A percentile compares a stretch with the other conserved stretches of the same genome.
phyloP scores from a whole-genome alignment of 2,797 vertebrate genomes.

The Poeciliopsis gracilis region DNA sequence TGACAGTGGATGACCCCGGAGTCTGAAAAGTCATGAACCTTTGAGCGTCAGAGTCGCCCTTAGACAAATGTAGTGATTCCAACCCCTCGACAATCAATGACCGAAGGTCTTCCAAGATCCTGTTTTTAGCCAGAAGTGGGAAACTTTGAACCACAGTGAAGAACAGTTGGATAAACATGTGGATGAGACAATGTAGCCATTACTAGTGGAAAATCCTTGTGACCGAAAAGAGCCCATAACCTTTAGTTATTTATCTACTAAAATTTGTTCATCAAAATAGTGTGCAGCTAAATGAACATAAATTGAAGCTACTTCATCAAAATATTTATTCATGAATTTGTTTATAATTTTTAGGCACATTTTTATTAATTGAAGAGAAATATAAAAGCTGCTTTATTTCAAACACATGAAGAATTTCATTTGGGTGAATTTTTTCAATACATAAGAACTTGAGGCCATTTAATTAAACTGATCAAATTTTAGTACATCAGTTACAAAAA shows the following conservation, averaged over 20 bases:
- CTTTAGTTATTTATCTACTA: neutral
- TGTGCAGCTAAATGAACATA: neutral
- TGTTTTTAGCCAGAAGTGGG: too few relatives aligned
- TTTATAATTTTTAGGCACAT: neutral
- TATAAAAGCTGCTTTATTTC: neutral
- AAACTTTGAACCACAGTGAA: too few relatives aligned
- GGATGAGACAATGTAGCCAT: too few relatives aligned
- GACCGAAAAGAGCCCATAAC: too few relatives aligned
- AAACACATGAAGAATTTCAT: neutral
- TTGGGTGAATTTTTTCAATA: neutral
- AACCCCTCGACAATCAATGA: too few relatives aligned
- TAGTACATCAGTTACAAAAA: neutral
- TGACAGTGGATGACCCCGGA: neutral
- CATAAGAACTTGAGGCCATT: neutral
- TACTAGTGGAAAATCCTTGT: too few relatives aligned
- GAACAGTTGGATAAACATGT: too few relatives aligned
- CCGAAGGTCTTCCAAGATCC: too few relatives aligned
- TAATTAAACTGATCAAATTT: neutral
- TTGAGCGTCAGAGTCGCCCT: too few relatives aligned
- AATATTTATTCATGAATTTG: neutral
- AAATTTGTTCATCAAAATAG: neutral
- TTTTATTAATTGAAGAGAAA: neutral
- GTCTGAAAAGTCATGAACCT: neutral
- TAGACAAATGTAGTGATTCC: too few relatives aligned
- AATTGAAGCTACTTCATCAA: neutral